phyloP scores from a whole-genome alignment of 2,113 vertebrate genomes.

The Oreocharis arfaki region DNA sequence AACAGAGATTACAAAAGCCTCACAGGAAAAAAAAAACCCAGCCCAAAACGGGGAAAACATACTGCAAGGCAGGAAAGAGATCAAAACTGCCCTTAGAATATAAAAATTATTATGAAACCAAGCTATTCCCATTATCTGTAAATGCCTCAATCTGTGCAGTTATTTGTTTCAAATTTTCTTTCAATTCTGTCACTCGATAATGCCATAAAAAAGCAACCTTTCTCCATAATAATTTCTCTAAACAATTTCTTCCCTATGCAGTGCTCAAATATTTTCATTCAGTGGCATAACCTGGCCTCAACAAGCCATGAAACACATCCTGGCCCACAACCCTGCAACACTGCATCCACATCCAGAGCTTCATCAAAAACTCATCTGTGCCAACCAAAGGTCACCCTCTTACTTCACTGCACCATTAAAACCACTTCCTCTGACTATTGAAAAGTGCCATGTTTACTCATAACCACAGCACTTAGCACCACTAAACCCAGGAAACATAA shows the following conservation, averaged over 20 bases:
- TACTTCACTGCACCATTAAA: background rate
- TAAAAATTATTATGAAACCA: background rate
- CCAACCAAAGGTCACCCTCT: background rate
- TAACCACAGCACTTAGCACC: background rate
- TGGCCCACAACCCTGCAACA: background rate
- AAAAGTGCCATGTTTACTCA: background rate
- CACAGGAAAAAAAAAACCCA: background rate
- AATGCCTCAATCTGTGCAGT: background rate
- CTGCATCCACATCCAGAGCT: background rate
- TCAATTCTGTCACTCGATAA: background rate
- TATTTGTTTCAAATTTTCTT: background rate
- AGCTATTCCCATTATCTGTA: background rate
- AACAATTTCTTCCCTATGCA: background rate
- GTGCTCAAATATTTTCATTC: background rate
- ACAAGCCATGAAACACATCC: background rate
- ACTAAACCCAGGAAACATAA: background rate
- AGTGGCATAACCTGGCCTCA: background rate
- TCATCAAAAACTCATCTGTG: background rate
- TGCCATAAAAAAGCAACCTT: background rate
- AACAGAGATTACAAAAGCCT: background rate
- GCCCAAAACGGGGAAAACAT: background rate
- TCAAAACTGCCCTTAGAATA: background rate
- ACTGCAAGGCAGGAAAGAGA: background rate
- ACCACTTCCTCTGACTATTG: background rate
- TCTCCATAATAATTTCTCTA: background rate